phyloP scores from a whole-genome alignment of 1,140 invertebrate genomes.

The Ostrea denselamellosa region DNA sequence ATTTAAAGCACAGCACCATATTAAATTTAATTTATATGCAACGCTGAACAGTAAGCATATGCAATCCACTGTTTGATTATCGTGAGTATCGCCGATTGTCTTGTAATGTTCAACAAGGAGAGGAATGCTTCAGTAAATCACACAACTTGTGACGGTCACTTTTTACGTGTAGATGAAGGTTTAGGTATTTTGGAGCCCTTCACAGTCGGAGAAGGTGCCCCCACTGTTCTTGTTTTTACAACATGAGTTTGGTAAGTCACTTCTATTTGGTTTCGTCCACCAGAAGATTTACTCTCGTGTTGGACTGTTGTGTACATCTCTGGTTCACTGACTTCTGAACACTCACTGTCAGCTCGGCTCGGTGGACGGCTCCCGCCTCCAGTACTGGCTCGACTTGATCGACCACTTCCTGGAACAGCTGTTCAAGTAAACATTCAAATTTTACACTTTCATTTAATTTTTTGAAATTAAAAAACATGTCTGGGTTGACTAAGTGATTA shows the following conservation, averaged over 20 bases:
- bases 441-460: neutral
- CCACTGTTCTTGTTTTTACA: conserved; percentile 67
- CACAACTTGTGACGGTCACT: neutral
- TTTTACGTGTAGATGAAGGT: conserved; percentile 51
- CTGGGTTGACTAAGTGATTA: neutral
- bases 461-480: neutral
- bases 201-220: conserved; percentile 56
- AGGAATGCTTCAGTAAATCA: conserved; percentile 36
- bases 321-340: conserved; percentile 84
- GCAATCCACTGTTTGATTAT: conserved; percentile 25
- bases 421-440: neutral
- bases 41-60: neutral
- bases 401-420: conserved; percentile 65
- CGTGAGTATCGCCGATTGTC: conserved; percentile 26
- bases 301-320: conserved; percentile 76
- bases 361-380: conserved; percentile 84
- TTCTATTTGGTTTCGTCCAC: conserved; percentile 73
- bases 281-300: conserved; percentile 68
- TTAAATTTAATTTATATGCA: conserved; percentile 2
- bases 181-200: conserved; percentile 67
- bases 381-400: conserved; percentile 78
- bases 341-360: conserved; percentile 94
- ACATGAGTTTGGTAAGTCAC: conserved; percentile 76
- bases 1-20: conserved; percentile 28
- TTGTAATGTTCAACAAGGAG: neutral